Evolutionary conservation across 2,797 vertebrate species (phyloP), one percentile per base, ranked within the genome.

Genomic region (Gallinago stenura): DNA sequence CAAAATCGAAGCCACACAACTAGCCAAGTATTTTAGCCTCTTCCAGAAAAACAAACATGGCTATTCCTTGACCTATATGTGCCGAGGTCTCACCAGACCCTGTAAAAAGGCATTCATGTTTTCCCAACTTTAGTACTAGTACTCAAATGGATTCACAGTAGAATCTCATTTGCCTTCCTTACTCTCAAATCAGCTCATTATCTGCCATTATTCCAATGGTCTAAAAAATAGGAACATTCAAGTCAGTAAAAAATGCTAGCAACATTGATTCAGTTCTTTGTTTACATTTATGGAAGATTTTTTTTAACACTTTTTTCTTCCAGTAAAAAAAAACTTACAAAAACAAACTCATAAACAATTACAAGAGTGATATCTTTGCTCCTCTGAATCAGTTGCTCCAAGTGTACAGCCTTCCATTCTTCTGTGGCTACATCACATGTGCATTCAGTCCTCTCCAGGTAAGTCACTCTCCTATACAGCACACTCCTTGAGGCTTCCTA

Each of bases 331-430:
- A 15, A n/a, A 20, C 24, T 6, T 17, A n/a, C 24, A 33, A 43
- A 16, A 24, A 17, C 16, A 41, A 46, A 10, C 30, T 2, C 15
- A 31, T 10, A 57, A 7, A 5, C 2, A 37, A 39, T 41, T 64
- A 48, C 1, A 2, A 61, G 6, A 50, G 37, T 13, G 28, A 30
- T 21, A 58, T 30, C n/a, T 31, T 53, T 75, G 45, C 15, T 85
- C 21, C 56, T 69, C 51, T 35, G 35, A 70, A 33, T 60, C 48
- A 60, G 24, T 5, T 69, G 24, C 31, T 80, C 43, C 48, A 53
- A 0, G 0, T 0, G 1, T 5, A 50, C 0, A 1, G 15, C 16
- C 50, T 69, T 76, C 31, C 41, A 37, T 22, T 58, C 60, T 61
- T 64, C 82, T 46, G 33, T 24, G 46, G 10, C 46, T 30, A 9